These are phyloP conservation scores for Acleris emargana DNA, from an alignment of 2,888 invertebrate genomes.

Conservation along the genomic window DNA sequence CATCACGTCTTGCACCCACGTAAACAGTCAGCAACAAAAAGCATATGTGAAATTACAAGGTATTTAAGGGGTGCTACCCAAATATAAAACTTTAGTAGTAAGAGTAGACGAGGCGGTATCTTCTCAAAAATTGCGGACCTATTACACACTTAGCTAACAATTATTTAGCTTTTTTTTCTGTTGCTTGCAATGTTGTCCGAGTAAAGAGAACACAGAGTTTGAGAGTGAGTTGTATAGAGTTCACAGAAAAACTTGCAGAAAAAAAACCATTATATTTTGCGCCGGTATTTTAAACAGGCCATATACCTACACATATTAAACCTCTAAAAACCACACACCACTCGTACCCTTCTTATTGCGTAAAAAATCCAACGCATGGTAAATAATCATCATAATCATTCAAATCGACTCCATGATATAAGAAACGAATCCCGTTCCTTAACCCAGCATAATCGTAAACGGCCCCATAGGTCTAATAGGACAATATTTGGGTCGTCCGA, in stretches of 20 bases:
- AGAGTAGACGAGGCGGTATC: background rate
- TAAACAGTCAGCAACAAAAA: background rate
- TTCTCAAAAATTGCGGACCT: too few relatives aligned
- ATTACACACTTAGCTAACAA: too few relatives aligned
- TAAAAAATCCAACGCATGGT: too few relatives aligned
- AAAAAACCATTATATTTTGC: background rate
- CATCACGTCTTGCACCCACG: background rate
- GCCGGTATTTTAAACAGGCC: background rate
- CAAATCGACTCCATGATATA: constrained; percentile 6
- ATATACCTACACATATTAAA: too few relatives aligned
- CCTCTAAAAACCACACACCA: too few relatives aligned
- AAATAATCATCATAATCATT: background rate
- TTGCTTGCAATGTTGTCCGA: too few relatives aligned
- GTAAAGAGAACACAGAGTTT: too few relatives aligned
- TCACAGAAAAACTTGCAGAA: background rate
- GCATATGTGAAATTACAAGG: background rate
- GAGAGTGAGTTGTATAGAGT: too few relatives aligned
- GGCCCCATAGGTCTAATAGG: background rate
- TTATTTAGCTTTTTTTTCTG: too few relatives aligned
- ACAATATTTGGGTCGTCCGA: constrained; percentile 22
- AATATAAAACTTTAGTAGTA: background rate
- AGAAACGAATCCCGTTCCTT: constrained; percentile 12
- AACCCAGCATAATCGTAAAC: constrained; percentile 6
- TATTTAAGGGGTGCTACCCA: background rate
- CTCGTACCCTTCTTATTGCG: too few relatives aligned